Percentiles rank a stretch among this genome's conserved stretches.
These are phyloP conservation scores for Agelas oroides DNA, from an alignment of 37 sponge, comb jelly and placozoan genomes.

Conservation along the genomic window DNA sequence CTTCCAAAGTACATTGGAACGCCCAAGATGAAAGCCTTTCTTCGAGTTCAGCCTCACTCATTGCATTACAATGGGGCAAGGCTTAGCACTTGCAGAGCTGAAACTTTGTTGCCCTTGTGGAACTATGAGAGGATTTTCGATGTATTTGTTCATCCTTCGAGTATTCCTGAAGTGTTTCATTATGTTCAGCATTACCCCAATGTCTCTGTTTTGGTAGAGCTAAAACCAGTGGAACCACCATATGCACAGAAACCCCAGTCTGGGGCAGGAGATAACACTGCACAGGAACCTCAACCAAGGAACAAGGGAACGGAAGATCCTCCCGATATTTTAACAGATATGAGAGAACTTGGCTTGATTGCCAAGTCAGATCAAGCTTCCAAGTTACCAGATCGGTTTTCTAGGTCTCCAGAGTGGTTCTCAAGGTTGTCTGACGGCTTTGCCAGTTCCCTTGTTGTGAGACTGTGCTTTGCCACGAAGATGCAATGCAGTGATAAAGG, in stretches of 20 bases:
- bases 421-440: neutral
- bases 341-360: too few relatives aligned
- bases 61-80: neutral
- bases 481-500: neutral
- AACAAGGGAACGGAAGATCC: too few relatives aligned
- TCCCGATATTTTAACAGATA: too few relatives aligned
- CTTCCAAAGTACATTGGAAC: constrained; percentile 32
- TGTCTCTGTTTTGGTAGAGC: constrained; percentile 17
- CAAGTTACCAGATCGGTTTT: too few relatives aligned
- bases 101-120: constrained; percentile 9
- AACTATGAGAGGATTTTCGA: constrained; percentile 28
- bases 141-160: constrained; percentile 69
- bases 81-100: neutral
- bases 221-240: neutral
- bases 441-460: neutral
- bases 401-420: too few relatives aligned
- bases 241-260: neutral
- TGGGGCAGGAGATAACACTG: too few relatives aligned
- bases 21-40: constrained; percentile 25
- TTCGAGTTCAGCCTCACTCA: constrained; percentile 69
- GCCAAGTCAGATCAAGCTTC: neutral
- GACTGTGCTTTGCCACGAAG: constrained; percentile 39
- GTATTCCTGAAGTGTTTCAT: constrained; percentile 64
- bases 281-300: too few relatives aligned
- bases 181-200: neutral